Evolutionary conservation across 2,113 vertebrate species (phyloP), one percentile per base, ranked within the genome.

Genomic region (Laticauda laticaudata): DNA sequence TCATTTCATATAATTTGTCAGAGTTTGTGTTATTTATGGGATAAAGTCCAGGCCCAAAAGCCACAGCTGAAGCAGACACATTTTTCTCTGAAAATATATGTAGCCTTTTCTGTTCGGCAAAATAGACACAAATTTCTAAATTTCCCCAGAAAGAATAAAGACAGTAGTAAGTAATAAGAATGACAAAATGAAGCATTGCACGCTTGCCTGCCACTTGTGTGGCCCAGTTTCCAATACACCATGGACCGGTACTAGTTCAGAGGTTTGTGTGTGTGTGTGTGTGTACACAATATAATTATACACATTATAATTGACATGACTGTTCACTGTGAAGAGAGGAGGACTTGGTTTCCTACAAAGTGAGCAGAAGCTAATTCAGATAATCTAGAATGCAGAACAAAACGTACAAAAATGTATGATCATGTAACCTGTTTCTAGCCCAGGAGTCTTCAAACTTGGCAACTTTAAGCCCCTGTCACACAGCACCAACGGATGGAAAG

Each of bases 1-100:
- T 95, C 95, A 94, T n/a, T 56, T 95, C 94, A 93, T 45, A 39
- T 39, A 56, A 43, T 20, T 2, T 10, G 51, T 1, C 3, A 88
- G 0, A 0, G 23, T 29, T 43, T 6, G 15, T 29, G 53, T 5
- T 1, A 26, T 55, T 64, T 87, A 1, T 43, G 48, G 0, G 69
- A 86, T 24, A 88, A n/a, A 8, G 86, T 39, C 29, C 88, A 26
- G 12, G 69, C 23, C 39, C 10, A 8, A 39, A 86, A 14, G 93
- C 39, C 20, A 51, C 7, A 10, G 0, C 1, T 15, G 8, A 48
- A 29, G 9, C 10, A 34, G 18, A 39, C 21, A n/a, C 14, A 11
- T 18, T 56, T 2, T 87, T 54, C 75, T 8, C 24, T 86, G 23
- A 11, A 87, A 21, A 59, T 69, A n/a, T 59, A 87, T 64, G 64